A percentile compares a stretch with the other conserved stretches of the same genome.
Evolutionary conservation across 1,140 invertebrate genomes (phyloP).

Genomic region (Drosophila littoralis): DNA sequence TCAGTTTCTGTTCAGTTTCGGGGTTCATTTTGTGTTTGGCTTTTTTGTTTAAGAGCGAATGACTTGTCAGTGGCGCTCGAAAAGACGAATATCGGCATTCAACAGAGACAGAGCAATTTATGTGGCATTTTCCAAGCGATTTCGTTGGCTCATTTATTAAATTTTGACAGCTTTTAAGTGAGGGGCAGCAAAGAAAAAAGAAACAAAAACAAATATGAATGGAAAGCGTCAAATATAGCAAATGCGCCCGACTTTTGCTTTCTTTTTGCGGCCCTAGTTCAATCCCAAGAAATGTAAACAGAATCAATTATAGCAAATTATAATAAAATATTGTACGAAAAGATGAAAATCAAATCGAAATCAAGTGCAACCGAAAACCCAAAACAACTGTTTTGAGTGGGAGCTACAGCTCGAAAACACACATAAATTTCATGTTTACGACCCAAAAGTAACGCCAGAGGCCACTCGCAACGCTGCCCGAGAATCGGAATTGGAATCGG

Average conservation of each 20-base stretch:
- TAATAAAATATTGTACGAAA: background rate
- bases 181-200: background rate
- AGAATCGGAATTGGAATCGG: background rate
- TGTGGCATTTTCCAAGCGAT: slow-evolving; percentile 77
- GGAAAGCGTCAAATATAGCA: slow-evolving; percentile 18
- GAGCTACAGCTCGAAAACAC: slow-evolving; percentile 37
- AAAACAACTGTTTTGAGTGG: slow-evolving; percentile 14
- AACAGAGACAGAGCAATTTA: slow-evolving; percentile 66
- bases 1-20: slow-evolving; percentile 19
- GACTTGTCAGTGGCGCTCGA: slow-evolving; percentile 57
- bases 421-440: slow-evolving; percentile 63
- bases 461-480: background rate
- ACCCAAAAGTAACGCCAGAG: slow-evolving; percentile 26
- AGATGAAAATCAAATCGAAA: slow-evolving; percentile 23
- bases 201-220: background rate
- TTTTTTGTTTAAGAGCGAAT: slow-evolving; percentile 57
- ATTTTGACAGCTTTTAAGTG: slow-evolving; percentile 32
- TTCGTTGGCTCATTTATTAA: slow-evolving; percentile 65
- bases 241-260: slow-evolving; percentile 41
- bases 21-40: slow-evolving; percentile 33
- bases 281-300: slow-evolving; percentile 40
- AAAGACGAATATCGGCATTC: slow-evolving; percentile 56
- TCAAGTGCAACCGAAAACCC: slow-evolving; percentile 21
- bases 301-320: slow-evolving; percentile 41
- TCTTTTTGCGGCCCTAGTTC: slow-evolving; percentile 17